Percentiles rank a stretch among this genome's conserved stretches.
Conservation (phyloP, 2,113 vertebrate genomes). For the Anser cygnoides region DNA sequence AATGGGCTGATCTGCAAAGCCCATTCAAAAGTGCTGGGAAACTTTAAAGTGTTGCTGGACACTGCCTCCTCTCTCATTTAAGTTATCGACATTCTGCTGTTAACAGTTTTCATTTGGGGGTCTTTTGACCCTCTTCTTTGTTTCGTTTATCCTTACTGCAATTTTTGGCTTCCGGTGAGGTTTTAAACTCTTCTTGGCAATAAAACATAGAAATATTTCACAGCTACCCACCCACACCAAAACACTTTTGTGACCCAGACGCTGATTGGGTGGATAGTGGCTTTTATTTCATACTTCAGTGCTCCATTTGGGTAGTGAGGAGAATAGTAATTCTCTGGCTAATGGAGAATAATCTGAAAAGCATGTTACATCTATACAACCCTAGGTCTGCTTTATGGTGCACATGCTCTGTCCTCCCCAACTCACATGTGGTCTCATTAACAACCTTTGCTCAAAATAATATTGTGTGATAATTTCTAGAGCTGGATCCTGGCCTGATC, state of each 20-base stretch:
- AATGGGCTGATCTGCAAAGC: not conserved
- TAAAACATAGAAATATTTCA: slow-evolving; percentile 4
- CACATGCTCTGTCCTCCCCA: not conserved
- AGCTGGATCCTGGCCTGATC: not conserved
- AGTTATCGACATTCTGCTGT: not conserved
- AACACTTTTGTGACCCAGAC: not conserved
- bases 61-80: not conserved
- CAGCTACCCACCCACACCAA: not conserved
- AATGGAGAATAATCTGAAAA: slow-evolving; percentile 25
- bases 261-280: not conserved
- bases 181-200: slow-evolving; percentile 16
- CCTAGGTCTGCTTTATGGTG: not conserved
- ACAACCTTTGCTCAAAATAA: not conserved
- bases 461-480: not conserved
- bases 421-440: not conserved
- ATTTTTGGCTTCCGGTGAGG: not conserved
- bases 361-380: not conserved
- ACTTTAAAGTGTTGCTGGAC: not conserved
- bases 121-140: not conserved
- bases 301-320: not conserved
- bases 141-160: not conserved
- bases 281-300: not conserved
- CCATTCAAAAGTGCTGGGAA: not conserved
- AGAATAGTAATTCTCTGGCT: not conserved
- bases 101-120: not conserved